phyloP scores from a whole-genome alignment of 2,113 vertebrate genomes.

The Cromileptes altivelis region DNA sequence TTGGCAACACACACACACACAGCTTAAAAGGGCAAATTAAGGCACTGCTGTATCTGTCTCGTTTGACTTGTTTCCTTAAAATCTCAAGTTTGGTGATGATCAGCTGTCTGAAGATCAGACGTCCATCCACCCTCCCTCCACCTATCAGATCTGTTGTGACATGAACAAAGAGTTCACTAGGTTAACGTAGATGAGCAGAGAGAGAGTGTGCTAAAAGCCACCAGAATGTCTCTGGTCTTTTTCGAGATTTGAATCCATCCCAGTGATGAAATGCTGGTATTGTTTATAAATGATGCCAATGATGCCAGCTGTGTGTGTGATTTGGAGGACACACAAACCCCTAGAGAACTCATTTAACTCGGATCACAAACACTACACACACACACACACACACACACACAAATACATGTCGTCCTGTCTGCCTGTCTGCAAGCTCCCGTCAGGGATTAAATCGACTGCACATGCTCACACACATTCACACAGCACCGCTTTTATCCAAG shows the following conservation, averaged over 20 bases:
- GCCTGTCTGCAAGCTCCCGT: conserved; percentile 28
- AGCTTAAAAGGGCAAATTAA: conserved; percentile 35
- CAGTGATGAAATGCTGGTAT: background rate
- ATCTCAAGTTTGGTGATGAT: background rate
- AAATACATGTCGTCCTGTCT: conserved; percentile 1
- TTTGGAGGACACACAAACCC: conserved; percentile 29
- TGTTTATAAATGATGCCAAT: conserved; percentile 21
- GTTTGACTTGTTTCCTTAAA: background rate
- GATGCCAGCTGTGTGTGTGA: conserved; percentile 29
- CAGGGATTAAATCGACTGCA: conserved; percentile 58
- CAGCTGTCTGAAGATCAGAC: background rate
- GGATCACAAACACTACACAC: background rate
- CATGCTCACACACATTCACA: conserved; percentile 32
- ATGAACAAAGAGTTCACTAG: background rate
- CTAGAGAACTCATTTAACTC: background rate
- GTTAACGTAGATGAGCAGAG: background rate
- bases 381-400: conserved; percentile 25
- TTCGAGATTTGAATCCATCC: conserved; percentile 13
- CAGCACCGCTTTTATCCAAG: conserved; percentile 46
- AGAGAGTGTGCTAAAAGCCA: background rate
- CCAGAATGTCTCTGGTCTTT: background rate
- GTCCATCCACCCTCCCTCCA: background rate
- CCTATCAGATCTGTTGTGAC: conserved; percentile 11
- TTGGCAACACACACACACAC: conserved; percentile 17
- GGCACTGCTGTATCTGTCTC: background rate